These are phyloP conservation scores for Ceratothoa steindachneri DNA, from an alignment of 2,888 invertebrate genomes.

Conservation along the genomic window DNA sequence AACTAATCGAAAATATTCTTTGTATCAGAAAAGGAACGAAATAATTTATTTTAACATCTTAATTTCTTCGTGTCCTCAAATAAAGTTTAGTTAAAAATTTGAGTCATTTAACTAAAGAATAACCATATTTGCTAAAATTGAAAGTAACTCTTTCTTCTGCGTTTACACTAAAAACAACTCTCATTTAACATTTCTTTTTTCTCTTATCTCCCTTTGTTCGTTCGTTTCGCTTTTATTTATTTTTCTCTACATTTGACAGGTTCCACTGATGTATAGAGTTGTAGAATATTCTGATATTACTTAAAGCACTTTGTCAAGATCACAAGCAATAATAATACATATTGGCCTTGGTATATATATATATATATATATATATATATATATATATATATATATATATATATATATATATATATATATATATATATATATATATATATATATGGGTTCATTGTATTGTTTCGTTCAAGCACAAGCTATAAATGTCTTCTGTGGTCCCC, in stretches of 20 bases:
- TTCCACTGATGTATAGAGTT: neutral
- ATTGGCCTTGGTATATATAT: neutral
- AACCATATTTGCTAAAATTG: neutral
- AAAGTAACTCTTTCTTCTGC: neutral
- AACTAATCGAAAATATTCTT: neutral
- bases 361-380: constrained; percentile 5
- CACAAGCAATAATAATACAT: constrained; percentile 26
- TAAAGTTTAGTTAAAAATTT: neutral
- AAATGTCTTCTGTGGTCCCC: too few species aligned
- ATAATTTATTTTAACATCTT: too few species aligned
- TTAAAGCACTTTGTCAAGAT: constrained; percentile 46
- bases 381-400: constrained; percentile 12
- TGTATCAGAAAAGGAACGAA: neutral
- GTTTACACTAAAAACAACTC: neutral
- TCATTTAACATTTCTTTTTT: neutral
- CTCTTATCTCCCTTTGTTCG: neutral
- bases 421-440: constrained; percentile 22
- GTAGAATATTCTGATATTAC: constrained; percentile 39
- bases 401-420: constrained; percentile 20
- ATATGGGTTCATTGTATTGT: neutral
- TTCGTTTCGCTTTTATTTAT: too few species aligned
- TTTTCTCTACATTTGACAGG: too few species aligned
- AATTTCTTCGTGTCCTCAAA: too few species aligned
- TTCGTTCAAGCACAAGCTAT: neutral
- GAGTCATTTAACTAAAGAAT: neutral